These are phyloP conservation scores for Parotocinclus haroldoi DNA, from an alignment of 2,797 vertebrate species.

Conservation along the genomic window DNA sequence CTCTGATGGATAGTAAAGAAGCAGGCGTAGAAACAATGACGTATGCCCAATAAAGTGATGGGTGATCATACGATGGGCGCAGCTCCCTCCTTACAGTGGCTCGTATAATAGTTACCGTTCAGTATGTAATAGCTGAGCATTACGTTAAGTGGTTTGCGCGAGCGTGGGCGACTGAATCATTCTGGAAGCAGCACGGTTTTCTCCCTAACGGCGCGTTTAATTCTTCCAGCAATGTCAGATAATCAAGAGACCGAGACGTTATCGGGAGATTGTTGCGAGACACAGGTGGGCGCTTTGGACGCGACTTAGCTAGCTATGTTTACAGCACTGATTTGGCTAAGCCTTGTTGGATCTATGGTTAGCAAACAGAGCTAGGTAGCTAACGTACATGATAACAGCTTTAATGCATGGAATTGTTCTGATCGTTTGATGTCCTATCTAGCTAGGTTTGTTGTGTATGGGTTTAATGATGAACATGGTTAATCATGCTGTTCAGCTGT, in stretches of 20 bases:
- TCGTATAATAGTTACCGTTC: no score
- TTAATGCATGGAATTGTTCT: neutral
- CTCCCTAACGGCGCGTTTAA: neutral
- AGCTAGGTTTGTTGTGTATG: no score
- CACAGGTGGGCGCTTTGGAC: conserved; percentile 66
- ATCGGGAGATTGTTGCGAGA: conserved; percentile 73
- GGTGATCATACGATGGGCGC: no score
- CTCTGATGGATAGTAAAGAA: no score
- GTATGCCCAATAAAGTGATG: no score
- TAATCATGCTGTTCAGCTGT: no score
- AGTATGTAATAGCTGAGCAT: conserved; percentile 13
- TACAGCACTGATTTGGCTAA: conserved; percentile 19
- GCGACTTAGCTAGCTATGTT: conserved; percentile 13
- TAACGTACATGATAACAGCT: neutral
- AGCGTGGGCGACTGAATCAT: conserved; percentile 26
- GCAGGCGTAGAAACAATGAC: no score
- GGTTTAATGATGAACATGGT: neutral
- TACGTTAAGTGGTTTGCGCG: neutral
- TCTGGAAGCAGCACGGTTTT: conserved; percentile 12
- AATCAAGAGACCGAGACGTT: conserved; percentile 72
- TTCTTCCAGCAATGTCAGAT: conserved; percentile 65
- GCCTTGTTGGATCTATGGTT: neutral
- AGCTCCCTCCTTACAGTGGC: no score
- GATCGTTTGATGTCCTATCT: no score
- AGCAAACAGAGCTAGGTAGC: conserved; percentile 4